phyloP scores from a whole-genome alignment of 2,797 vertebrate genomes.

The Silurus lanzhouensis region DNA sequence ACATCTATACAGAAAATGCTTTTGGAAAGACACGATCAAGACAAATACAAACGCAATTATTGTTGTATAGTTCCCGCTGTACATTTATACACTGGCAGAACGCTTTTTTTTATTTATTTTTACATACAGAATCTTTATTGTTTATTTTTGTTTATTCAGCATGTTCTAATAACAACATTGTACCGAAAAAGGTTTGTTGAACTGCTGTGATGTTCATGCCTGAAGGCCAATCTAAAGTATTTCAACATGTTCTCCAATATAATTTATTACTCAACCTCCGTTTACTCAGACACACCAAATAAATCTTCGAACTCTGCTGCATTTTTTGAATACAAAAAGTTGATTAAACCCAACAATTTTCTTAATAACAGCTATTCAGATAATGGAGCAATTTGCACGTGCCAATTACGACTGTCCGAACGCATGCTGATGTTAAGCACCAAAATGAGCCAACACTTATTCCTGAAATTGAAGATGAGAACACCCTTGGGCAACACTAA shows the following conservation, averaged over 20 bases:
- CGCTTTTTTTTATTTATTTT: neutral
- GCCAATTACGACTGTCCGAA: slow-evolving; percentile 45
- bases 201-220: neutral
- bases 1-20: neutral
- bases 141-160: neutral
- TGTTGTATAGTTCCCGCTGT: too few relatives aligned
- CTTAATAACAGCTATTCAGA: slow-evolving; percentile 30
- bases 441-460: slow-evolving; percentile 2
- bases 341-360: slow-evolving; percentile 46
- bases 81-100: neutral
- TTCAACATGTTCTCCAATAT: neutral
- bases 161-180: neutral
- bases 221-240: slow-evolving; percentile 10
- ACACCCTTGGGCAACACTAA: neutral
- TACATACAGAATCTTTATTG: neutral
- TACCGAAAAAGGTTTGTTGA: neutral
- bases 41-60: neutral
- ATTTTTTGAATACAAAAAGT: slow-evolving; percentile 14
- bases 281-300: slow-evolving; percentile 21
- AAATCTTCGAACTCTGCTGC: slow-evolving; percentile 4
- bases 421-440: slow-evolving; percentile 9
- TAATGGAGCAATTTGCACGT: slow-evolving; percentile 37
- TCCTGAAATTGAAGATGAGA: neutral
- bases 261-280: neutral
- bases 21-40: neutral